A percentile compares a stretch with the other conserved stretches of the same genome.
phyloP scores from a whole-genome alignment of 1,140 invertebrate species.

The Lycorma delicatula region DNA sequence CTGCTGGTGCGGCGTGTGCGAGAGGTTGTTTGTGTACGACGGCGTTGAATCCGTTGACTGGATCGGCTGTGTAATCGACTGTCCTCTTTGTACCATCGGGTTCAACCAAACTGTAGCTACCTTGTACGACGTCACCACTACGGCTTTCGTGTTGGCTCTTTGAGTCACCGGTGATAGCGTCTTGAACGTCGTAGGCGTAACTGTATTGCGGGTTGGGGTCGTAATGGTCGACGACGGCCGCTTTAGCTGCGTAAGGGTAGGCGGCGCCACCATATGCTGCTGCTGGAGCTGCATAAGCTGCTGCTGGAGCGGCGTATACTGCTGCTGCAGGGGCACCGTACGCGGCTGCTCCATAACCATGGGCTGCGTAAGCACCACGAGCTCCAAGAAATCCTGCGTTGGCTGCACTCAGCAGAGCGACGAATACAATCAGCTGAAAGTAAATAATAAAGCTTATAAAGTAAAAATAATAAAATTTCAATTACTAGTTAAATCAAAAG shows the following conservation, averaged over 20 bases:
- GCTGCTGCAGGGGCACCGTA: conserved; percentile 13
- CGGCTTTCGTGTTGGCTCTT: conserved; percentile 2
- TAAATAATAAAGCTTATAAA: too few species aligned
- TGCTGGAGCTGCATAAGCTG: conserved; percentile 39
- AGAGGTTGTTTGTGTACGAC: background rate
- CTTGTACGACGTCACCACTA: background rate
- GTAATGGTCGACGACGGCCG: background rate
- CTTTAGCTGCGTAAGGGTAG: background rate
- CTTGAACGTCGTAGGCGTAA: conserved; percentile 1
- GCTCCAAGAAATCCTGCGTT: conserved; percentile 28
- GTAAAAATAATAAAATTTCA: too few species aligned
- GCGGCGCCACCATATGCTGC: too few species aligned
- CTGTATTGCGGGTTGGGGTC: conserved; percentile 3
- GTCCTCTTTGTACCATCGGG: background rate
- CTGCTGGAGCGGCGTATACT: conserved; percentile 25
- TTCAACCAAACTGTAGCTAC: background rate
- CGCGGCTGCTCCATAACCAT: too few species aligned
- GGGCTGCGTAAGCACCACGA: conserved; percentile 18
- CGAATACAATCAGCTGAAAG: conserved; percentile 34
- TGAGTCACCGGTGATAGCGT: background rate
- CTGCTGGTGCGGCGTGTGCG: background rate
- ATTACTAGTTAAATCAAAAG: too few species aligned
- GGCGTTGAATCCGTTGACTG: conserved; percentile 5
- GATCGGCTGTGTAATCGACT: background rate
- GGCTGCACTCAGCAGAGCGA: conserved; percentile 30